Percentiles rank a stretch among this genome's conserved stretches.
Evolutionary conservation across 2,113 vertebrate species (phyloP).

Genomic region (Syngnathoides biaculeatus): DNA sequence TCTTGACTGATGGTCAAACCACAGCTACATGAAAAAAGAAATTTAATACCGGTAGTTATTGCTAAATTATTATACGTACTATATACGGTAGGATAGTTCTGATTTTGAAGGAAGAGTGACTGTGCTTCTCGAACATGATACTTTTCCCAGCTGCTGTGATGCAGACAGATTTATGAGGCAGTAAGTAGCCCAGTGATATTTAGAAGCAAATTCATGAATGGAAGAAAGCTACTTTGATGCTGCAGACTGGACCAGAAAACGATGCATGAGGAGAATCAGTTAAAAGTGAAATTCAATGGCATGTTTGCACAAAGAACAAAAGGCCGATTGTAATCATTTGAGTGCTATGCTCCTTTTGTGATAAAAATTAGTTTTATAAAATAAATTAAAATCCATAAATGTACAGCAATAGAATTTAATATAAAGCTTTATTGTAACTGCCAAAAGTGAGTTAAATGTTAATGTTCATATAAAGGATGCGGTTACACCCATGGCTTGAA

Average conservation of each 20-base stretch:
- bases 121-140: slow-evolving; percentile 30
- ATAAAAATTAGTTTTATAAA: neutral
- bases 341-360: too few relatives aligned
- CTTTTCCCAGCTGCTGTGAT: slow-evolving; percentile 28
- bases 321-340: neutral
- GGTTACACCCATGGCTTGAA: neutral
- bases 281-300: slow-evolving; percentile 6
- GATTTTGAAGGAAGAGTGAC: slow-evolving; percentile 3
- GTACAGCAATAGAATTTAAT: neutral
- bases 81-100: neutral
- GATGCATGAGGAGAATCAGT: neutral
- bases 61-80: slow-evolving; percentile 1
- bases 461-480: neutral
- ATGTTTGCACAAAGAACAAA: slow-evolving; percentile 12
- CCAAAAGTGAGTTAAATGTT: neutral
- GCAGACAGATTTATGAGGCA: slow-evolving; percentile 38
- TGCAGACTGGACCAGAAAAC: slow-evolving; percentile 3
- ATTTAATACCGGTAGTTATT: neutral
- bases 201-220: slow-evolving; percentile 25
- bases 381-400: neutral
- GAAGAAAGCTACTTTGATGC: slow-evolving; percentile 19
- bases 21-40: slow-evolving; percentile 1
- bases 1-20: slow-evolving; percentile 5
- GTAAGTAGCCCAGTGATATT: slow-evolving; percentile 27
- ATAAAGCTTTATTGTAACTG: too few relatives aligned